Base-by-base conservation (phyloP, 1,140 invertebrate species). In the Drosophila sp. region DNA sequence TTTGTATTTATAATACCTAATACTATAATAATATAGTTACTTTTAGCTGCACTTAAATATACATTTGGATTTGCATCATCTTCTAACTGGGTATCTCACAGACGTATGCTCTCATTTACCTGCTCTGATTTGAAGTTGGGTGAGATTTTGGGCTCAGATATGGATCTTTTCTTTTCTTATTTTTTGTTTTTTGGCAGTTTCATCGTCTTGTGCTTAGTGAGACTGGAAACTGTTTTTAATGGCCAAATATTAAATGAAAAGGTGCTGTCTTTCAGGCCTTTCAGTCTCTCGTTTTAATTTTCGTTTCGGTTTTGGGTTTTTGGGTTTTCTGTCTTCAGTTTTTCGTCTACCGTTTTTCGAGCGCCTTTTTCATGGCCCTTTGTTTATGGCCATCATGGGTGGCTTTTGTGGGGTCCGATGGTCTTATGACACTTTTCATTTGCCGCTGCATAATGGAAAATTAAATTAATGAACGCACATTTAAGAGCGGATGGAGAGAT, bases 401-500 rank as follows among this genome's bases (percentile, higher is more conserved):
- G 29, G 0, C 7, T 14, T 46, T 4, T 27, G 9, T 29, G 25
- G 32, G 57, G 18, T 16, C 43, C 57, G 25, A 34, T 27, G 46
- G 71, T 73, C 70, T 77, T 77, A 77, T 74, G 75, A 77, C 75
- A 77, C 71, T 77, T 77, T 77, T 77, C 75, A 74, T 74, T 77
- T 74, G 51, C 36, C 58, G 51, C 72, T 63, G 72, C 66, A 70
- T 70, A 76, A 76, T 77, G 71, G 74, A 77, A 77, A 77, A 77
- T 77, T 70, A 74, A 77, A 77, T 77, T 74, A 77, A 77, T 77
- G 75, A 74, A 74, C 64, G 75, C 75, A 77, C 75, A 77, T 77
- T 77, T 64, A 46, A 36, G 41, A 69, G 63, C 43, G 53, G 53
- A 50, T 54, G 58, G 48, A 50, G 48, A 50, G 46, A 50, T 50